Conservation (phyloP, 2,113 vertebrate species). For the Percina caprodes region DNA sequence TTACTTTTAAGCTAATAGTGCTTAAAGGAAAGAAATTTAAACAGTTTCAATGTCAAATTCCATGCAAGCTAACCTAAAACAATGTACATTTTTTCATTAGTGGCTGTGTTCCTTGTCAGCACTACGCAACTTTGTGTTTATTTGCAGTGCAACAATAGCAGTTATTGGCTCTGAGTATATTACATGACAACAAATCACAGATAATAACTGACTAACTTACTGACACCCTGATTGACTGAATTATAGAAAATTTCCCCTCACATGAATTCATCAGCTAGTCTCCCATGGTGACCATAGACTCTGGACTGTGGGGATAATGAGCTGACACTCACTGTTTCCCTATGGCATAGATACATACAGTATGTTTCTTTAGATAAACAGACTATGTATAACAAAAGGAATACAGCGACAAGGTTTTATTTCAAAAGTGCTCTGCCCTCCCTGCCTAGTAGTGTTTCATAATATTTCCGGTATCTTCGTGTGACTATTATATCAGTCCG, state of each 20-base stretch:
- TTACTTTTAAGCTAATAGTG: background rate
- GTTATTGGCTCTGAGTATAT: background rate
- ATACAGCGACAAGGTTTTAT: background rate
- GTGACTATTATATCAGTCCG: background rate
- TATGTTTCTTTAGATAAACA: background rate
- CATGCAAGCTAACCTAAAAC: background rate
- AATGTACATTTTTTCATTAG: background rate
- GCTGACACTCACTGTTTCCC: slow-evolving; percentile 5
- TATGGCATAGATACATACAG: background rate
- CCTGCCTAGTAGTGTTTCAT: background rate
- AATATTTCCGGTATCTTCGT: background rate
- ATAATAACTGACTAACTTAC: background rate
- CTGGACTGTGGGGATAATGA: slow-evolving; percentile 16
- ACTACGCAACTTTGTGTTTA: background rate
- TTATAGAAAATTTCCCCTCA: background rate
- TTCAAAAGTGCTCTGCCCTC: background rate
- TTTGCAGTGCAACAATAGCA: background rate
- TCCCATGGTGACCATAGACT: background rate
- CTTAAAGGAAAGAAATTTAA: background rate
- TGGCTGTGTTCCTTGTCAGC: background rate
- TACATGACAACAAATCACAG: background rate
- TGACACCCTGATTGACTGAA: background rate
- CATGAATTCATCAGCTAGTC: slow-evolving; percentile 19
- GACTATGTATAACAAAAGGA: background rate
- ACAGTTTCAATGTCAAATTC: background rate